These are phyloP conservation scores for Labia minor DNA, from an alignment of 2,888 invertebrate species.

Conservation along the genomic window DNA sequence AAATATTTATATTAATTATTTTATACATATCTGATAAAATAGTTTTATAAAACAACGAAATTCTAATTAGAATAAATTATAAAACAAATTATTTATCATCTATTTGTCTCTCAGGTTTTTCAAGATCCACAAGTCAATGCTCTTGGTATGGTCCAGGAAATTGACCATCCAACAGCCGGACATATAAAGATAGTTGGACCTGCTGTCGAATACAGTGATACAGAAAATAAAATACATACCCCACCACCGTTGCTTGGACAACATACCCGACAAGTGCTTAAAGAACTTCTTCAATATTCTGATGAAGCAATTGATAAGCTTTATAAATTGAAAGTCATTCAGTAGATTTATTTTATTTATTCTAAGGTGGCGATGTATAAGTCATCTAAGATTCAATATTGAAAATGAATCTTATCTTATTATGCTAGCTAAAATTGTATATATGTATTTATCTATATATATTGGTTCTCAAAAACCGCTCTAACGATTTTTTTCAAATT, in stretches of 20 bases:
- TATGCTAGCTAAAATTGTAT: too few relatives aligned
- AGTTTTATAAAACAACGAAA: too few relatives aligned
- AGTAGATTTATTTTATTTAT: conserved; percentile 34
- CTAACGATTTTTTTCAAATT: too few relatives aligned
- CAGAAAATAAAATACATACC: conserved; percentile 54
- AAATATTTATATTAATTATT: too few relatives aligned
- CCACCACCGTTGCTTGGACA: conserved; percentile 80
- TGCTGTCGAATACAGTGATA: conserved; percentile 68
- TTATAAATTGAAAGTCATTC: conserved; percentile 37
- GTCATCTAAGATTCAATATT: background rate
- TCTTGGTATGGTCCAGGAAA: conserved; percentile 58
- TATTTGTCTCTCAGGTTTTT: conserved; percentile 50
- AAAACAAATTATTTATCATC: too few relatives aligned
- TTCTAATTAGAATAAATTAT: too few relatives aligned
- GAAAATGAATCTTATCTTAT: too few relatives aligned
- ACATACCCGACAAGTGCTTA: conserved; percentile 70
- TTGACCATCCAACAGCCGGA: conserved; percentile 59
- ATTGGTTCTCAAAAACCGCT: too few relatives aligned
- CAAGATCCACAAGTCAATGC: conserved; percentile 72
- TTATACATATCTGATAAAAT: too few relatives aligned
- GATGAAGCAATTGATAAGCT: conserved; percentile 31
- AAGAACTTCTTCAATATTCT: conserved; percentile 52
- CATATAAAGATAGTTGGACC: conserved; percentile 70
- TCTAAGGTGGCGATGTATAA: too few relatives aligned
- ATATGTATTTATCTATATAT: too few relatives aligned